Base-by-base conservation (phyloP, 2,797 vertebrate genomes). In the Ctenochaetus hawaiiensis region DNA sequence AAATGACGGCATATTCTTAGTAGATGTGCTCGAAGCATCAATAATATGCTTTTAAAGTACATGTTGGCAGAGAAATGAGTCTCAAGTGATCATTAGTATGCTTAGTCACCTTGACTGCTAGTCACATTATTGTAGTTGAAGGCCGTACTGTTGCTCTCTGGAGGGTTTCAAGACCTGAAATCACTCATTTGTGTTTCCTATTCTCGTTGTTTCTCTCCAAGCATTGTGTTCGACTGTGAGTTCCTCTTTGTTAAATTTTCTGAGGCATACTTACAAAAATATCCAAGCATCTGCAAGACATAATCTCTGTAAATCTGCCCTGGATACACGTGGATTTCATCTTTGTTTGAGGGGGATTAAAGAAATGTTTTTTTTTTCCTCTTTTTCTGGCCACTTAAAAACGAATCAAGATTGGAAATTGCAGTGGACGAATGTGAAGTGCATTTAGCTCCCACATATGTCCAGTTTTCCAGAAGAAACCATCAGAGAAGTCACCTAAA, bases 21-120 rank as follows among this genome's bases (percentile, higher is more conserved):
- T 41, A 52, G 48, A 74, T 56, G 30, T 51, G 63, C 79, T 60
- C 1, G 44, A 30, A 75, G 83, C 79, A 77, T 85, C 67, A 69
- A 68, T 70, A 82, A 73, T 17, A 62, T 83, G 58, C 39, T n/a
- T 75, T 80, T 66, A 67, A 83, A 76, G 63, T 41, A 74, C 48
- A 51, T 13, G 18, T 37, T 71, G 51, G 65, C 30, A 64, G 37
- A 41, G 44, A 78, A 30, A 61, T 5, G 57, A 75, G 66, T 85
- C 81, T 75, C 39, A 7, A 84, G 30, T 63, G 77, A 85, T 80
- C 58, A 73, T 89, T 63, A 66, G 66, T 30, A 23, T 8, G 3
- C 53, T 61, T 39, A 63, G 41, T 82, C 81, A 84, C 92, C 89
- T 92, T 92, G 77, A 68, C 72, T 71, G 14, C 16, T 37, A 58